Evolutionary conservation across 1,140 invertebrate species (phyloP), one percentile per base, ranked within the genome.

Genomic region (Polypedilum pembai): DNA sequence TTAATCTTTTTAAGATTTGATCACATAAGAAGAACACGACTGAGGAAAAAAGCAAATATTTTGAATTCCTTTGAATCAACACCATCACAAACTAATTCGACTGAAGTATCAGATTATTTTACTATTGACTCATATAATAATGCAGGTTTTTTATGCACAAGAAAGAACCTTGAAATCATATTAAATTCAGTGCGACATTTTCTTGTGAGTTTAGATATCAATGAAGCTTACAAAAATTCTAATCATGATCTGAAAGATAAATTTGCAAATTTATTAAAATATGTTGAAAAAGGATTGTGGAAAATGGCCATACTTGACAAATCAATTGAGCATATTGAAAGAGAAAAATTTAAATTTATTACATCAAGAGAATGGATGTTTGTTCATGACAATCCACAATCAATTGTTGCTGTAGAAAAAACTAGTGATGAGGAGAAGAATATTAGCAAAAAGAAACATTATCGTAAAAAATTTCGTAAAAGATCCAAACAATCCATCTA

Each of bases 341-440:
- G 24, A 3, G 2, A 33, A 33, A 33, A 33, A 5, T 3, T 33
- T 33, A 33, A 33, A 33, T 33, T 33, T 33, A 33, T 33, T 33
- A 33, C 24, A 20, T 5, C 7, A 20, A 18, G 8, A 5, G 65
- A 69, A 69, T 56, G 45, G 45, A 12, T 56, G 7, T 5, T 69
- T 69, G 17, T 69, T 18, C 65, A 69, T 20, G 17, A 20, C 17
- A 8, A 69, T 21, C 1, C 45, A 17, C 8, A 69, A 21, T 8
- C 17, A 69, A 69, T 69, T 10, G 18, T 20, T 4, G 7, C 18
- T 5, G 8, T 18, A 69, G 65, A 69, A 56, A 12, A 17, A 56
- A 56, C 45, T 56, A 69, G 65, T 10, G 65, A 69, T 69, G 65
- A 69, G 3, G 65, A 69, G 7, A 69, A 69, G 20, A 21, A 7